Evolutionary conservation across 2,888 invertebrate species (phyloP).

Genomic region (Drosophila niveifrons): DNA sequence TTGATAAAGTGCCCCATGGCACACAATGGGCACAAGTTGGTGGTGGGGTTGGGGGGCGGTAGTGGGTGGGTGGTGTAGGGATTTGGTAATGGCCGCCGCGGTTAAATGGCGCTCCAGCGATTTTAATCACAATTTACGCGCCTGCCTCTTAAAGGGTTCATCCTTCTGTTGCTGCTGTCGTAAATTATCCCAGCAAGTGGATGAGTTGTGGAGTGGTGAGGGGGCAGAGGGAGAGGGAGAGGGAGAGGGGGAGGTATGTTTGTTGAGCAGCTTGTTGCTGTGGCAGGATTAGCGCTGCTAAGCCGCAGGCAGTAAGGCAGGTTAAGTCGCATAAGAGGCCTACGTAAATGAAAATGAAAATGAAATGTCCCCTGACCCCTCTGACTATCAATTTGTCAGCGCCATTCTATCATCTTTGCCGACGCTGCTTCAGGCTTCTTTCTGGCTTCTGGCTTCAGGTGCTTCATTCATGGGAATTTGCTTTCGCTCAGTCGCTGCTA

Average conservation of each 20-base stretch:
- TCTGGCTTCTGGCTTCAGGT: neutral
- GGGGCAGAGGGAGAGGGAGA: neutral
- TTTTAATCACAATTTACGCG: constrained; percentile 80
- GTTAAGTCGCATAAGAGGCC: constrained; percentile 47
- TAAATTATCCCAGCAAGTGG: constrained; percentile 65
- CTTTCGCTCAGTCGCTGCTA: constrained; percentile 38
- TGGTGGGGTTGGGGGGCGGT: neutral
- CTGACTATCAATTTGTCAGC: constrained; percentile 16
- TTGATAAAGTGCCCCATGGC: constrained; percentile 63
- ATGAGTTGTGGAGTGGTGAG: neutral
- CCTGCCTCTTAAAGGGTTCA: constrained; percentile 55
- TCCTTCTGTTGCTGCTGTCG: constrained; percentile 31
- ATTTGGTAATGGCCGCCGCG: constrained; percentile 76
- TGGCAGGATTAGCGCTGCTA: constrained; percentile 71
- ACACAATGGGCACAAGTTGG: constrained; percentile 30
- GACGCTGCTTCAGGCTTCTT: constrained; percentile 14
- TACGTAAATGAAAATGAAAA: constrained; percentile 20
- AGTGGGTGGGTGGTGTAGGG: constrained; percentile 19
- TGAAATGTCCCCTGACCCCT: constrained; percentile 35
- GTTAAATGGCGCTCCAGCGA: constrained; percentile 81
- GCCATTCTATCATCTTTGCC: constrained; percentile 57
- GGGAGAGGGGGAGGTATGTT: neutral
- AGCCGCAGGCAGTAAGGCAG: constrained; percentile 57
- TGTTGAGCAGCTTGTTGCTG: constrained; percentile 54
- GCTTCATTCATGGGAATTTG: constrained; percentile 69